These are phyloP conservation scores for Eilema depressum DNA, from an alignment of 2,888 invertebrate species.

Conservation along the genomic window DNA sequence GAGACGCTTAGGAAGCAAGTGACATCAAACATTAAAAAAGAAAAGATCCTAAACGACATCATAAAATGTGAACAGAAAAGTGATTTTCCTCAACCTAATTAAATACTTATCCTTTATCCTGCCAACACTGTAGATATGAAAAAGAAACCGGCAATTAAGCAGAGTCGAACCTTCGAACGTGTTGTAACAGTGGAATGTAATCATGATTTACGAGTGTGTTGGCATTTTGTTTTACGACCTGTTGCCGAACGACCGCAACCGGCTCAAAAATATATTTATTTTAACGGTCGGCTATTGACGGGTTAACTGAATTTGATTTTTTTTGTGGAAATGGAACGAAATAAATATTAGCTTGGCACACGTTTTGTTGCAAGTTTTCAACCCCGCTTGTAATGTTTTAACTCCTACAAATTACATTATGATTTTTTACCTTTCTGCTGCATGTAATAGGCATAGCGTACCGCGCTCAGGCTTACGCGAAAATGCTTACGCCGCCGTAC, in stretches of 20 bases:
- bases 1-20: background rate
- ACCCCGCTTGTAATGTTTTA: background rate
- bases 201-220: conserved; percentile 44
- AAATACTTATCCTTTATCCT: background rate
- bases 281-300: conserved; percentile 13
- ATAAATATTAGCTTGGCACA: background rate
- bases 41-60: background rate
- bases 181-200: conserved; percentile 47
- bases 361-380: background rate
- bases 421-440: background rate
- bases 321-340: background rate
- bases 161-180: conserved; percentile 29
- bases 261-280: conserved; percentile 30
- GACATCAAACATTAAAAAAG: background rate
- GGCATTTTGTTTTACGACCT: conserved; percentile 32
- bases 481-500: background rate
- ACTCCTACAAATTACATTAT: background rate
- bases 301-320: conserved; percentile 1
- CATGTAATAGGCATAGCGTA: too few relatives aligned
- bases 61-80: background rate
- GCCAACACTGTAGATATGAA: background rate
- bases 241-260: conserved; percentile 29
- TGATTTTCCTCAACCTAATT: background rate
- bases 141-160: conserved; percentile 29
- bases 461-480: too few relatives aligned